Conservation (phyloP, 2,888 invertebrate genomes). For the Ectemnius lituratus region DNA sequence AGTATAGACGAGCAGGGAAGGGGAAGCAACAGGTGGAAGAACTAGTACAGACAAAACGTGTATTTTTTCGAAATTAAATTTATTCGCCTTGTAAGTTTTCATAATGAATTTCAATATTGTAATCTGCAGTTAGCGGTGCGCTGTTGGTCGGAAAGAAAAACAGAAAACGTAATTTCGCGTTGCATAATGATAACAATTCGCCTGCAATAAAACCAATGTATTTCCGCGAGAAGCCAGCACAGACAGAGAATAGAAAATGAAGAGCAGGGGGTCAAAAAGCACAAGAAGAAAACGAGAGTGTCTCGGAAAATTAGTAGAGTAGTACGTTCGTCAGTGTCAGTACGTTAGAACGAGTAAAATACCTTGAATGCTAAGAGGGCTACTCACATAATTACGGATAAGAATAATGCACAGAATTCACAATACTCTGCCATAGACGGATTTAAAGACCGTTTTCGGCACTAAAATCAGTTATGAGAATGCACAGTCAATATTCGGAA, state of each 20-base stretch:
- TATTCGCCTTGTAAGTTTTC: constrained; percentile 72
- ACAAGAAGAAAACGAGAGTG: constrained; percentile 37
- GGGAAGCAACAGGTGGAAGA: too few species aligned
- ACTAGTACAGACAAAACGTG: neutral
- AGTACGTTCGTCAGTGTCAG: constrained; percentile 38
- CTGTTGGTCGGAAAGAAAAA: constrained; percentile 59
- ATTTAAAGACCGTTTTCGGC: constrained; percentile 15
- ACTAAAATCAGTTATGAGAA: constrained; percentile 23
- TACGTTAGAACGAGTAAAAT: constrained; percentile 48
- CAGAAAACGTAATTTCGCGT: constrained; percentile 54
- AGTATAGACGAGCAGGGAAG: too few species aligned
- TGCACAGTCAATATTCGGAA: constrained; percentile 15
- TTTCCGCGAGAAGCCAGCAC: constrained; percentile 52
- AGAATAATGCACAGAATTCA: constrained; percentile 40
- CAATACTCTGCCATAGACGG: constrained; percentile 24
- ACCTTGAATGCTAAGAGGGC: constrained; percentile 45
- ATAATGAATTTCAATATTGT: constrained; percentile 70
- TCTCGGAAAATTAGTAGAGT: constrained; percentile 33
- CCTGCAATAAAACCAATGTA: constrained; percentile 44
- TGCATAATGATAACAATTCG: constrained; percentile 41
- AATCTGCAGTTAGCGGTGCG: constrained; percentile 71
- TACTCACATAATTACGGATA: constrained; percentile 39
- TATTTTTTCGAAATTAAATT: constrained; percentile 68
- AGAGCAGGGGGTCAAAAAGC: constrained; percentile 35
- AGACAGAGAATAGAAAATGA: constrained; percentile 42